A percentile compares a stretch with the other conserved stretches of the same genome.
These are phyloP conservation scores for Pemphredon lugubris DNA, from an alignment of 2,888 invertebrate genomes.

Conservation along the genomic window DNA sequence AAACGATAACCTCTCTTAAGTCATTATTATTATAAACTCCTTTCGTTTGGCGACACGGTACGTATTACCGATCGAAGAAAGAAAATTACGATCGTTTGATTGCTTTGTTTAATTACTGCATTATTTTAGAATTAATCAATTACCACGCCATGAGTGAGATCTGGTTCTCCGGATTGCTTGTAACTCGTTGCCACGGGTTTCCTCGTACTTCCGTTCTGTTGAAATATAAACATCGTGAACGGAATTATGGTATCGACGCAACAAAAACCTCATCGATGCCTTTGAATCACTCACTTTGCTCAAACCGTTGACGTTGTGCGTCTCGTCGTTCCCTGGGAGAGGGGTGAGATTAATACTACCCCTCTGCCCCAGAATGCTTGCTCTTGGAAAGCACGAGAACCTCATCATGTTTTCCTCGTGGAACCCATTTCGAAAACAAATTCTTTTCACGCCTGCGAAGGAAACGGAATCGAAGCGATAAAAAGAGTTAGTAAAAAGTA, in stretches of 20 bases:
- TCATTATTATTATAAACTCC: too few relatives aligned
- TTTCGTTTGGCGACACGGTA: too few relatives aligned
- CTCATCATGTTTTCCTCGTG: conserved; percentile 68
- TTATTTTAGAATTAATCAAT: conserved; percentile 44
- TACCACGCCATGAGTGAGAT: conserved; percentile 67
- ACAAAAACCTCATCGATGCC: too few relatives aligned
- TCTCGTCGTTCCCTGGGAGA: conserved; percentile 66
- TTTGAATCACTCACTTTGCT: conserved; percentile 33
- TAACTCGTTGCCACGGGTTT: conserved; percentile 73
- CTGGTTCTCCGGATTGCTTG: conserved; percentile 70
- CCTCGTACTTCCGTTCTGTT: conserved; percentile 68
- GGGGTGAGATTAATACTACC: conserved; percentile 76
- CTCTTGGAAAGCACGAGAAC: conserved; percentile 76
- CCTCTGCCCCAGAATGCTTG: conserved; percentile 74
- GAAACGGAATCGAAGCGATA: too few relatives aligned
- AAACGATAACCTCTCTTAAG: too few relatives aligned
- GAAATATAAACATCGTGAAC: conserved; percentile 21
- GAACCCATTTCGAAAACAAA: conserved; percentile 56
- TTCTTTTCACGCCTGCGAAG: conserved; percentile 38
- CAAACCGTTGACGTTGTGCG: conserved; percentile 57
- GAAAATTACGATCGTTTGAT: too few relatives aligned
- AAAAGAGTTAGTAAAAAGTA: too few relatives aligned
- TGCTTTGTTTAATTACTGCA: too few relatives aligned
- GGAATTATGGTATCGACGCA: too few relatives aligned
- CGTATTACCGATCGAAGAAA: too few relatives aligned